These are phyloP conservation scores for Speoplatyrhinus poulsoni DNA, from an alignment of 2,113 vertebrate species.

Conservation along the genomic window DNA sequence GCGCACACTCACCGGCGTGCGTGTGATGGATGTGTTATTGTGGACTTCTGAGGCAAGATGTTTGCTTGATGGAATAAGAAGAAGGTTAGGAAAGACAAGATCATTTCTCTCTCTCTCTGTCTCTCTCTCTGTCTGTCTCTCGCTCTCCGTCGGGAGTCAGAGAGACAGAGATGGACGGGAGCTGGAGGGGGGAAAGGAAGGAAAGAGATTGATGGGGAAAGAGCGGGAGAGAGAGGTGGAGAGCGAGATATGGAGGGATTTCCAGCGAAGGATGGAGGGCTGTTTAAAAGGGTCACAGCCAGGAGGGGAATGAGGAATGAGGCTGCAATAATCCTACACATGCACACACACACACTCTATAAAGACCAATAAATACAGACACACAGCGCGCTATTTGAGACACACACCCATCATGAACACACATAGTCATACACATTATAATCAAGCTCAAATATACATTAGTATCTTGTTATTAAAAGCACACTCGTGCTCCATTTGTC, in stretches of 20 bases:
- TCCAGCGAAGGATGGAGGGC: slow-evolving; percentile 62
- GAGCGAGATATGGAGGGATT: slow-evolving; percentile 58
- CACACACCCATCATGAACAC: not conserved
- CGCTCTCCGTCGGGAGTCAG: slow-evolving; percentile 26
- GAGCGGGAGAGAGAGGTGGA: not conserved
- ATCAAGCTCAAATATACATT: not conserved
- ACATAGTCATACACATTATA: not conserved
- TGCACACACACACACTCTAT: not conserved
- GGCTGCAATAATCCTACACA: slow-evolving; percentile 53
- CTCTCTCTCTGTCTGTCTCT: slow-evolving; percentile 9
- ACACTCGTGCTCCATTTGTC: too few species aligned
- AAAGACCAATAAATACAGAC: too few species aligned
- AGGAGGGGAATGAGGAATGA: slow-evolving; percentile 64
- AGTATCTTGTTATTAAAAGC: too few species aligned
- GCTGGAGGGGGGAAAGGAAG: slow-evolving; percentile 25
- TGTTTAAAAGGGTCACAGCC: slow-evolving; percentile 71
- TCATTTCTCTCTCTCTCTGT: slow-evolving; percentile 58
- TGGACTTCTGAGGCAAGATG: slow-evolving; percentile 70
- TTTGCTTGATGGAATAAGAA: slow-evolving; percentile 73
- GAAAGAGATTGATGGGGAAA: slow-evolving; percentile 59
- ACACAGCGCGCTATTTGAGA: not conserved
- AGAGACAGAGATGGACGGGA: slow-evolving; percentile 32
- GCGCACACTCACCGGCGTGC: slow-evolving; percentile 12
- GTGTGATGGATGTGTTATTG: slow-evolving; percentile 75
- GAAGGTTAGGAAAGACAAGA: slow-evolving; percentile 69